Base-by-base conservation (phyloP, 2,797 vertebrate genomes). In the Hephaestus fuliginosus region DNA sequence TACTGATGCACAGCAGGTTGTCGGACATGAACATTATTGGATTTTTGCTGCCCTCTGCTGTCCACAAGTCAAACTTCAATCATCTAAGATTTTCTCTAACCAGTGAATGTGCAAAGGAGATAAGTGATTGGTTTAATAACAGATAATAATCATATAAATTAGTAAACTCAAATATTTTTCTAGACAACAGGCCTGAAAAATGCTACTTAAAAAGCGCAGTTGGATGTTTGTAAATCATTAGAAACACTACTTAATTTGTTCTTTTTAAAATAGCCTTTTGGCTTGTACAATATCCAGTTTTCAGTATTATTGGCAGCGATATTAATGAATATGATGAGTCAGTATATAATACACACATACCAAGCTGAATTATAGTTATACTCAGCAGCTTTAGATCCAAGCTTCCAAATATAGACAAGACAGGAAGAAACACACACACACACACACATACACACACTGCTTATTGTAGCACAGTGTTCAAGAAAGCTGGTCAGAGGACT, bases 1-100 rank as follows among this genome's bases (percentile, higher is more conserved):
- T 9, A 44, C 20, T 55, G 18, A 56, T 44, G 7, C 2, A 3
- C 39, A 6, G 33, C 64, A 71, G 41, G 22, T 46, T 25, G 30
- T 39, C 70, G n/a, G 43, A 22, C 30, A 36, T 51, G 7, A 51
- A 5, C 49, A 83, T 80, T 74, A 52, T 70, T 87, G 22, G 62
- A 64, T 75, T 90, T 81, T 84, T 95, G 87, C 92, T 94, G 70
- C 93, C 93, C 91, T 89, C 95, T 95, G 73, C 83, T 94, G 93
- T 82, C 74, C 75, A 76, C 62, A 22, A 69, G 41, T 74, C 51
- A 84, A 84, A 93, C 70, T 76, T 87, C 70, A 89, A 44, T 66
- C 0, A 1, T 25, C 25, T 25, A 25, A 25, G 25, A 11, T 82
- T 58, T 46, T 41, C 11, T 53, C 2, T 20, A 18, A 39, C 9